A percentile compares a stretch with the other conserved stretches of the same genome.
Evolutionary conservation across 2,888 invertebrate genomes (phyloP).

Genomic region (Uloborus plumipes): DNA sequence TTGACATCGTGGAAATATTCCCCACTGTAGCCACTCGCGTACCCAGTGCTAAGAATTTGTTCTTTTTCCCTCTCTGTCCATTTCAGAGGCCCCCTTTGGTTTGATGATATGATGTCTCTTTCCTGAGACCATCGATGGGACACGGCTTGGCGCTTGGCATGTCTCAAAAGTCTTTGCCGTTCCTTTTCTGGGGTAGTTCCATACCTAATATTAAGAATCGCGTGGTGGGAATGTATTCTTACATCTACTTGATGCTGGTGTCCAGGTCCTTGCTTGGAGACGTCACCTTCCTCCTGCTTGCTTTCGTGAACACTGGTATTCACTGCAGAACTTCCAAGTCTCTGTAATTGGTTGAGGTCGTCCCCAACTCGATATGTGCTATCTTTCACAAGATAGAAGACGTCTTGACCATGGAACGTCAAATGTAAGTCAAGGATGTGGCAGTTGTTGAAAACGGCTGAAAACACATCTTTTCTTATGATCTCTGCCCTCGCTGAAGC

Average conservation of each 20-base stretch:
- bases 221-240: slow-evolving; percentile 89
- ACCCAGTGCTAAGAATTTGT: slow-evolving; percentile 87
- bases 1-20: slow-evolving; percentile 90
- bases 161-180: slow-evolving; percentile 86
- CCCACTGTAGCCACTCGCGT: slow-evolving; percentile 91
- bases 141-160: slow-evolving; percentile 92
- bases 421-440: slow-evolving; percentile 92
- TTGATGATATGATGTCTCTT: slow-evolving; percentile 78
- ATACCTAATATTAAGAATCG: slow-evolving; percentile 92
- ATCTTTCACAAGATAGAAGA: slow-evolving; percentile 95
- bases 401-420: slow-evolving; percentile 93
- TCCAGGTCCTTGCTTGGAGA: slow-evolving; percentile 58
- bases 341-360: slow-evolving; percentile 87
- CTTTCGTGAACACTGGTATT: slow-evolving; percentile 80
- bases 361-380: slow-evolving; percentile 89
- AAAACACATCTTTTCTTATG: slow-evolving; percentile 94
- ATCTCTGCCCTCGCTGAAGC: slow-evolving; percentile 73
- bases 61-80: slow-evolving; percentile 96
- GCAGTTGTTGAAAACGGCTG: slow-evolving; percentile 94
- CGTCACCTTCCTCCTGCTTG: slow-evolving; percentile 74
- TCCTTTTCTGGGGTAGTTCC: slow-evolving; percentile 91
- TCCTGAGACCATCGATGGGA: slow-evolving; percentile 94
- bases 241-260: slow-evolving; percentile 75
- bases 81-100: slow-evolving; percentile 75
- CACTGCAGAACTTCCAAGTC: slow-evolving; percentile 85